Percentiles rank a stretch among this genome's conserved stretches.
Conservation (phyloP, 1,140 invertebrate genomes). For the Leptonema lineaticorne region DNA sequence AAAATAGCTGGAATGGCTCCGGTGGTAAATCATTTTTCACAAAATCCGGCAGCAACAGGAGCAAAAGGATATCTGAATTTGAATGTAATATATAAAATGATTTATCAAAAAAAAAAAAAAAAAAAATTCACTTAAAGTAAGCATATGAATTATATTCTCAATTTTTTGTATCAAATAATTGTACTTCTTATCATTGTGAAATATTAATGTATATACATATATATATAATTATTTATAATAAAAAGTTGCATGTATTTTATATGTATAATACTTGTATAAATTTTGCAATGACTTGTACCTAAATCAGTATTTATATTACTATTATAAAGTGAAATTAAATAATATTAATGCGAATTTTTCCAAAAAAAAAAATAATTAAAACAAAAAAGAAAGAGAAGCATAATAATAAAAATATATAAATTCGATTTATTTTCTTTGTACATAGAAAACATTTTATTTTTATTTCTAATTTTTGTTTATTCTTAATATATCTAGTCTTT, state of each 20-base stretch:
- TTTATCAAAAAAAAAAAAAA: too few species aligned
- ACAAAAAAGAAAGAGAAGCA: too few species aligned
- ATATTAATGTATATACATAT: not conserved
- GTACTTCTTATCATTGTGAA: too few species aligned
- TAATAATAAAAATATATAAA: too few species aligned
- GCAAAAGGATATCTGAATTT: slow-evolving; percentile 60
- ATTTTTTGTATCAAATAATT: too few species aligned
- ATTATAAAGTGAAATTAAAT: too few species aligned
- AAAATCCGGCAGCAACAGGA: slow-evolving; percentile 50
- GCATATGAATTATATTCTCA: too few species aligned
- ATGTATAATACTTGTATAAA: not conserved
- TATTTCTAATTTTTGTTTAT: not conserved
- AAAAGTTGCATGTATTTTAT: not conserved
- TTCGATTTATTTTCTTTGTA: too few species aligned
- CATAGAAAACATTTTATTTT: not conserved
- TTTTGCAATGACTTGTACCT: slow-evolving; percentile 19
- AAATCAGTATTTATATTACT: slow-evolving; percentile 23
- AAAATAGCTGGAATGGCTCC: slow-evolving; percentile 43
- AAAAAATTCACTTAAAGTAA: too few species aligned
- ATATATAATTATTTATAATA: too few species aligned
- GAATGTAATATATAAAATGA: slow-evolving; percentile 61
- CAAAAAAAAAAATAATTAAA: not conserved
- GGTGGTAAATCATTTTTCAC: slow-evolving; percentile 47
- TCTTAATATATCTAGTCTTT: slow-evolving; percentile 13
- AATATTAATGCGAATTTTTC: too few species aligned